Percentiles rank a stretch among this genome's conserved stretches.
These are phyloP conservation scores for Proctacanthus coquilletti DNA, from an alignment of 1,140 invertebrate species.

Conservation along the genomic window DNA sequence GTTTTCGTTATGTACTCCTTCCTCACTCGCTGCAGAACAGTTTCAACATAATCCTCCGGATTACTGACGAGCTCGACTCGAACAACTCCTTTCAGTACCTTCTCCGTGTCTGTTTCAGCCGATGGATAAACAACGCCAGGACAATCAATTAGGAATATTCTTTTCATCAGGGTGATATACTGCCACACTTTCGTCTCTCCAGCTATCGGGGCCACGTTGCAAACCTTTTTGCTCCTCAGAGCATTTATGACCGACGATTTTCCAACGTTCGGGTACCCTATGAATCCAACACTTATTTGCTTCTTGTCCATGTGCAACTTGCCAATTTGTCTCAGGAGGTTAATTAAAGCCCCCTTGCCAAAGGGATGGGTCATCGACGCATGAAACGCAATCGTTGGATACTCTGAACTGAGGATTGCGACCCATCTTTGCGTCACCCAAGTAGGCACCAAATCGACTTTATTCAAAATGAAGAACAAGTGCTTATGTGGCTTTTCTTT, in stretches of 20 bases:
- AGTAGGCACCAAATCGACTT: conserved; percentile 88
- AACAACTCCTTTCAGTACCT: conserved; percentile 91
- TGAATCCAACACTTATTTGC: conserved; percentile 97
- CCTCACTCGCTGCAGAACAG: conserved; percentile 76
- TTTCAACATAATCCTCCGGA: conserved; percentile 87
- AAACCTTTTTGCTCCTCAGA: conserved; percentile 84
- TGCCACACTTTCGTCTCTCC: conserved; percentile 99
- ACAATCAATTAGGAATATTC: conserved; percentile 97
- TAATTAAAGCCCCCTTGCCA: conserved; percentile 95
- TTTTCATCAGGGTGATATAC: conserved; percentile 94
- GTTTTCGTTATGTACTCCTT: conserved; percentile 82
- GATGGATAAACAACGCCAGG: conserved; percentile 96
- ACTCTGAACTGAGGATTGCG: conserved; percentile 77
- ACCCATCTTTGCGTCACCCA: conserved; percentile 98
- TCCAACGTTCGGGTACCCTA: conserved; percentile 98
- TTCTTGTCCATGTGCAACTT: conserved; percentile 92
- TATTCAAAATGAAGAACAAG: conserved; percentile 87
- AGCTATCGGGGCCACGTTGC: conserved; percentile 96
- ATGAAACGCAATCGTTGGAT: conserved; percentile 97
- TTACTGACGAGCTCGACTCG: conserved; percentile 86
- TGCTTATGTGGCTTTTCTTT: conserved; percentile 92
- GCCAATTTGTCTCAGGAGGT: conserved; percentile 89
- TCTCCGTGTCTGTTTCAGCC: conserved; percentile 82
- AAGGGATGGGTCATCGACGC: conserved; percentile 96
- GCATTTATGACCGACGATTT: conserved; percentile 99